phyloP scores from a whole-genome alignment of 1,140 invertebrate genomes.

The Xylocopa sonorina region DNA sequence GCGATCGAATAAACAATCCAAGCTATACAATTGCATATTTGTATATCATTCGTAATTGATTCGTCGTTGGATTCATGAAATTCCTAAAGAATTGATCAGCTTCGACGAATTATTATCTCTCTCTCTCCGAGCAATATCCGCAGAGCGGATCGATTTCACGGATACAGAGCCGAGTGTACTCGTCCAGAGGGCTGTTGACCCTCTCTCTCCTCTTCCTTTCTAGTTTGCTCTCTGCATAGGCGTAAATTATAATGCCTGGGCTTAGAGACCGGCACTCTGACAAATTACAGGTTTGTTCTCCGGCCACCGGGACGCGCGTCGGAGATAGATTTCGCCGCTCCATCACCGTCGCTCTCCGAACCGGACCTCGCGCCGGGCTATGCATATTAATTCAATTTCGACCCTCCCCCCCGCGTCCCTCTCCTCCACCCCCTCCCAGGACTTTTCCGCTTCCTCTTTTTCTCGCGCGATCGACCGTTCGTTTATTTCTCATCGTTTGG shows the following conservation, averaged over 20 bases:
- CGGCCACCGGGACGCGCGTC: constrained; percentile 48
- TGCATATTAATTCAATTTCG: constrained; percentile 69
- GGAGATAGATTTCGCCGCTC: constrained; percentile 68
- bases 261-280: constrained; percentile 64
- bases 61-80: constrained; percentile 55
- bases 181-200: constrained; percentile 51
- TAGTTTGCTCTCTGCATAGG: constrained; percentile 62
- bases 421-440: background rate
- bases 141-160: constrained; percentile 58
- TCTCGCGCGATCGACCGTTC: background rate
- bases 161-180: constrained; percentile 44
- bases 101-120: background rate
- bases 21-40: too few species aligned
- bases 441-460: background rate
- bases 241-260: constrained; percentile 68
- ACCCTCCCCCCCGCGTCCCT: background rate
- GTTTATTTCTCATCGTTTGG: background rate
- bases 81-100: constrained; percentile 61
- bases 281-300: constrained; percentile 69
- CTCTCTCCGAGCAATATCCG: constrained; percentile 46
- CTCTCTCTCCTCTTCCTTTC: constrained; percentile 44
- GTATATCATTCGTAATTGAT: constrained; percentile 55
- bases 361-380: constrained; percentile 59
- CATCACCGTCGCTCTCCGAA: constrained; percentile 61
- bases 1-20: too few species aligned